Percentiles rank a stretch among this genome's conserved stretches.
phyloP scores from a whole-genome alignment of 2,888 invertebrate species.

The Nudaria mundana region DNA sequence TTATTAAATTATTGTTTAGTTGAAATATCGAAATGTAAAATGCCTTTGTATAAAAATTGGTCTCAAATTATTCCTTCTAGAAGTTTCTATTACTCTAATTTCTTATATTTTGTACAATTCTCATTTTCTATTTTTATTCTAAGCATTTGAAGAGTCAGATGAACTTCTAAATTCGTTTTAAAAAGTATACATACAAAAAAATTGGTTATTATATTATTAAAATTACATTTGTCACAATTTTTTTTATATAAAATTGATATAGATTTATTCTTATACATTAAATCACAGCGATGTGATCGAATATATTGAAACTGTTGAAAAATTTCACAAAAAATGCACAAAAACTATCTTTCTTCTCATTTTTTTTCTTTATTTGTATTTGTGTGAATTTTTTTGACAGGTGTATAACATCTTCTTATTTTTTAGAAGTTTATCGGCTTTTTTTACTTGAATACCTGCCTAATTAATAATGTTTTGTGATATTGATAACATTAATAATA shows the following conservation, averaged over 20 bases:
- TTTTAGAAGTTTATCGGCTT: conserved; percentile 70
- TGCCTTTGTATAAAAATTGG: conserved; percentile 35
- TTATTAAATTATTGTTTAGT: conserved; percentile 23
- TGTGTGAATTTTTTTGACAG: conserved; percentile 19
- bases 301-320: conserved; percentile 6
- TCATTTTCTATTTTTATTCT: background rate
- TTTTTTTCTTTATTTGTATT: background rate
- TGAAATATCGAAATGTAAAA: conserved; percentile 24
- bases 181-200: too few relatives aligned
- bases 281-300: conserved; percentile 18
- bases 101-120: conserved; percentile 7
- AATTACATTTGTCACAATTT: too few relatives aligned
- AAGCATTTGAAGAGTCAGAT: conserved; percentile 13
- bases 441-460: conserved; percentile 74
- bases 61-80: conserved; percentile 46
- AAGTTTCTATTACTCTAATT: conserved; percentile 22
- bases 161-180: too few relatives aligned
- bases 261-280: conserved; percentile 16
- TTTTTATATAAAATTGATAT: too few relatives aligned
- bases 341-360: conserved; percentile 2
- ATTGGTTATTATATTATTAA: too few relatives aligned
- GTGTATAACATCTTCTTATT: conserved; percentile 29
- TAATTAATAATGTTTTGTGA: conserved; percentile 72
- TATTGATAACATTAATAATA: conserved; percentile 58
- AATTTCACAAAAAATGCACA: conserved; percentile 10